Percentiles rank a stretch among this genome's conserved stretches.
phyloP scores from a whole-genome alignment of 2,797 vertebrate species.

The Miopithecus talapoin region DNA sequence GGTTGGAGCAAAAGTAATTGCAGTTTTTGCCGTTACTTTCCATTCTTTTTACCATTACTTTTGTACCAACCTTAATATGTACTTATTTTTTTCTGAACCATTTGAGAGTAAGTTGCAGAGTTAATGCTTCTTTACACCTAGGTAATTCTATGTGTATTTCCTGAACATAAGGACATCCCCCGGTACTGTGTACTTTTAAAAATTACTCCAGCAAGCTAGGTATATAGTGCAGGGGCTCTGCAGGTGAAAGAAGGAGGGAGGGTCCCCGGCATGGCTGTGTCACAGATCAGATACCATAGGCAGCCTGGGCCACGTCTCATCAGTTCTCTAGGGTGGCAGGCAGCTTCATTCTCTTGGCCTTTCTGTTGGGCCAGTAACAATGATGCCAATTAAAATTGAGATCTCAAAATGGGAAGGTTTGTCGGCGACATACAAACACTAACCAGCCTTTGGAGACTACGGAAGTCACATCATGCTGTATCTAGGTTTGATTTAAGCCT shows the following conservation, averaged over 20 bases:
- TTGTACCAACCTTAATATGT: not conserved
- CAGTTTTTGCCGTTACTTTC: not conserved
- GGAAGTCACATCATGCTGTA: no score
- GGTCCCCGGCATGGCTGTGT: no score
- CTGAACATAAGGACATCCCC: not conserved
- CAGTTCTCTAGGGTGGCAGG: not conserved
- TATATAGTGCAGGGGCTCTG: not conserved
- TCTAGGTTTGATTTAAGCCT: not conserved
- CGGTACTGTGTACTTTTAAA: accelerated
- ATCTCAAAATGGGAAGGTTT: not conserved
- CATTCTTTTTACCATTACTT: not conserved
- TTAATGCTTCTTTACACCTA: not conserved
- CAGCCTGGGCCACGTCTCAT: accelerated
- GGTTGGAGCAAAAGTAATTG: not conserved
- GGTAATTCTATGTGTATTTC: not conserved
- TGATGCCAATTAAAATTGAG: slow-evolving; percentile 15
- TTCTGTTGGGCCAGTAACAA: not conserved
- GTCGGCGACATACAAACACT: accelerated
- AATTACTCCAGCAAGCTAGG: not conserved
- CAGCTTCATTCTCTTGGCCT: not conserved
- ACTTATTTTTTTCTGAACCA: not conserved
- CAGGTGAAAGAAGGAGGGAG: not conserved
- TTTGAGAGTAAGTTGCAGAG: not conserved
- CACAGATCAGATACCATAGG: accelerated
- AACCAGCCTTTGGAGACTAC: not conserved